phyloP scores from a whole-genome alignment of 2,113 vertebrate genomes.

The Maccullochella peelii region DNA sequence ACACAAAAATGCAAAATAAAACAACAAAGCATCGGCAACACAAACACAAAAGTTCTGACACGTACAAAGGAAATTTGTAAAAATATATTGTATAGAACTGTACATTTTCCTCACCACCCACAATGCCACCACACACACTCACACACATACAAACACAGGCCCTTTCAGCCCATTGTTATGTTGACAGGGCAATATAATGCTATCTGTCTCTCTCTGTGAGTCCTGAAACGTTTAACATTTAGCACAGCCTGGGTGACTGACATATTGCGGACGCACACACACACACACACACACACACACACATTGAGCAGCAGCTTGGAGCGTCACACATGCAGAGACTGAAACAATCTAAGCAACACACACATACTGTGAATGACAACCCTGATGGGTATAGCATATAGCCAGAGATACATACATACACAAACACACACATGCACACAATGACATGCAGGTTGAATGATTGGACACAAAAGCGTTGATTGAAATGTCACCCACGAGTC shows the following conservation, averaged over 20 bases:
- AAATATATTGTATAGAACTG: conserved; percentile 58
- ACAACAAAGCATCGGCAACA: conserved; percentile 23
- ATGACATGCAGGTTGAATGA: conserved; percentile 25
- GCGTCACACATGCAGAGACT: conserved; percentile 22
- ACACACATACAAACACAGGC: conserved; percentile 34
- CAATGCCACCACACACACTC: conserved; percentile 11
- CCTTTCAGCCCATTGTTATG: conserved; percentile 64
- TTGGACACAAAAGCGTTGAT: conserved; percentile 9
- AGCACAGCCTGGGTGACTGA: conserved; percentile 69
- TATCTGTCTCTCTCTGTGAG: conserved; percentile 62
- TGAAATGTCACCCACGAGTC: conserved; percentile 55
- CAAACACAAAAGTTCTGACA: conserved; percentile 49
- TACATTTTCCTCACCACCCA: conserved; percentile 52
- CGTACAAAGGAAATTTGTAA: conserved; percentile 24
- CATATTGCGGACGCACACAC: conserved; percentile 40
- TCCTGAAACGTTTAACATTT: conserved; percentile 78
- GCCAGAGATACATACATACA: conserved; percentile 25
- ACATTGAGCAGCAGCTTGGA: conserved; percentile 37
- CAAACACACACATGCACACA: conserved; percentile 17
- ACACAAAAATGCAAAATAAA: neutral
- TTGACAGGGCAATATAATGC: conserved; percentile 71
- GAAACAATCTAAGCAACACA: neutral
- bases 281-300: conserved; percentile 16
- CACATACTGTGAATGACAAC: conserved; percentile 44
- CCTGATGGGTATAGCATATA: conserved; percentile 36